Conservation (phyloP, 2,888 invertebrate species). For the Steinernema hermaphroditum region DNA sequence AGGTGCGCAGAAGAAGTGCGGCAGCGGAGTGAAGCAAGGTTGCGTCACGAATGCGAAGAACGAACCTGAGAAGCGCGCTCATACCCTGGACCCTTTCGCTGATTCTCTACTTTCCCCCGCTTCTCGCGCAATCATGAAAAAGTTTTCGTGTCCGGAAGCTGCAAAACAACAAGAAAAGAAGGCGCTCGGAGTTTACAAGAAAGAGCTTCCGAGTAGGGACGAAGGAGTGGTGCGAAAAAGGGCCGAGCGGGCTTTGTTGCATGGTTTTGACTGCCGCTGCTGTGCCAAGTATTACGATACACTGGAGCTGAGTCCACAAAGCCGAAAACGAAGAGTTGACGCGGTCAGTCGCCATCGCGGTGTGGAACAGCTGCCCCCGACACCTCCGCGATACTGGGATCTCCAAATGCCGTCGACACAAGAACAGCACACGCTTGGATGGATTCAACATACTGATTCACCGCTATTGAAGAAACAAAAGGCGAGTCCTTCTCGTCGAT, state of each 20-base stretch:
- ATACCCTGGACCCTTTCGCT: slow-evolving; percentile 57
- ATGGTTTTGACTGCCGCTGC: slow-evolving; percentile 49
- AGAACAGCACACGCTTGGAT: slow-evolving; percentile 34
- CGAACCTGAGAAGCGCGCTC: slow-evolving; percentile 45
- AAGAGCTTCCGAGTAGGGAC: neutral
- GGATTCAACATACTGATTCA: slow-evolving; percentile 22
- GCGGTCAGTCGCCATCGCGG: slow-evolving; percentile 53
- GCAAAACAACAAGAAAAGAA: neutral
- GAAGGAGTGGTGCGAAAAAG: neutral
- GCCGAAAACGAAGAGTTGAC: slow-evolving; percentile 46
- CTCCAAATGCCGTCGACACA: slow-evolving; percentile 26
- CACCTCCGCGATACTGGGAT: slow-evolving; percentile 56
- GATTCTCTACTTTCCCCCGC: slow-evolving; percentile 36
- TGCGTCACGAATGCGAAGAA: neutral
- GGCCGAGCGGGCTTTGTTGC: slow-evolving; percentile 38
- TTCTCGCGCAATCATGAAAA: neutral
- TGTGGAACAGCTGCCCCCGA: slow-evolving; percentile 44
- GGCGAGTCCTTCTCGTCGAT: neutral
- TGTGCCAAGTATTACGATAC: slow-evolving; percentile 55
- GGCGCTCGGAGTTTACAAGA: neutral
- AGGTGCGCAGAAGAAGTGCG: neutral
- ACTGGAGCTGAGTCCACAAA: slow-evolving; percentile 43
- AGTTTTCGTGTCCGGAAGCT: neutral
- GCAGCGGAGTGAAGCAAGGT: slow-evolving; percentile 9
- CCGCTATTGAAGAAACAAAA: slow-evolving; percentile 31